Percentiles rank a stretch among this genome's conserved stretches.
These are phyloP conservation scores for Hemithea aestivaria DNA, from an alignment of 2,888 invertebrate species.

Conservation along the genomic window DNA sequence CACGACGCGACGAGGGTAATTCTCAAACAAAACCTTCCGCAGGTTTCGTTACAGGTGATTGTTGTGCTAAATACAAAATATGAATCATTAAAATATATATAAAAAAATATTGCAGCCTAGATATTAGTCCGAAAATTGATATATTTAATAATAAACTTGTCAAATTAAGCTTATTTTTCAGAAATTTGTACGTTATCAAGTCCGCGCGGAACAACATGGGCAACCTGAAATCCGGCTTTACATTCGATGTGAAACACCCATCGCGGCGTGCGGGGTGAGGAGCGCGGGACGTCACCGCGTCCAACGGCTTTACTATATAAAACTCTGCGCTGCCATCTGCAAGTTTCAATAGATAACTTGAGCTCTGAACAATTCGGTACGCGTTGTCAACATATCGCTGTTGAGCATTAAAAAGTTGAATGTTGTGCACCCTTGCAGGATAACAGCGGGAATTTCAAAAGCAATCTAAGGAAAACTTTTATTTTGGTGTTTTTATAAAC, in stretches of 20 bases:
- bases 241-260: neutral
- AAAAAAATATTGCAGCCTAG: no score
- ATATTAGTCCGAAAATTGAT: no score
- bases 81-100: no score
- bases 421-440: constrained; percentile 58
- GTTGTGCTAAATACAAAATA: no score
- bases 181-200: no score
- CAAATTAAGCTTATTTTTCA: no score
- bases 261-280: constrained; percentile 10
- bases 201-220: neutral
- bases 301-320: constrained; percentile 63
- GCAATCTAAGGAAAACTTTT: constrained; percentile 39
- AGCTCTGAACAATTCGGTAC: constrained; percentile 65
- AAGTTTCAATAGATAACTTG: constrained; percentile 77
- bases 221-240: constrained; percentile 10
- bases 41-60: no score
- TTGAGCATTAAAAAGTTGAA: constrained; percentile 51
- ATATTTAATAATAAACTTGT: no score
- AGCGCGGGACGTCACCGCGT: no score
- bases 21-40: neutral
- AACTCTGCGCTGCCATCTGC: constrained; percentile 76
- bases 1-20: constrained; percentile 7
- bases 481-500: constrained; percentile 4
- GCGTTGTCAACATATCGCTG: constrained; percentile 64
- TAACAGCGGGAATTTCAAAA: constrained; percentile 53